These are phyloP conservation scores for Halisarca cf. caerulea DNA, from an alignment of 37 sponge, comb jelly and placozoan genomes.

Conservation along the genomic window DNA sequence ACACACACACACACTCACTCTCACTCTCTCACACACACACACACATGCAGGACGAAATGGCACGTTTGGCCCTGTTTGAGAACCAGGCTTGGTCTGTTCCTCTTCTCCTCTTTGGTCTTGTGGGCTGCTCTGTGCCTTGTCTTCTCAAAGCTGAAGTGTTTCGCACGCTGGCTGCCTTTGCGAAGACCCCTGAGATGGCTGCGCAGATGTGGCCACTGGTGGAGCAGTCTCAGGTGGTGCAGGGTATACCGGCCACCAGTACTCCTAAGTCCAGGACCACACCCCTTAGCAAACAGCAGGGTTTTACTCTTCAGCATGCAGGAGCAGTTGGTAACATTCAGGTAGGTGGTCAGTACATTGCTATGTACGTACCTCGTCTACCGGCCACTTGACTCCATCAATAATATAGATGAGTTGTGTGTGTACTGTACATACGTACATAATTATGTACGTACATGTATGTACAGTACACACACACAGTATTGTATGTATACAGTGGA, in stretches of 20 bases:
- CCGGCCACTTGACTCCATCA: too few relatives aligned
- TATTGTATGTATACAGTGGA: too few relatives aligned
- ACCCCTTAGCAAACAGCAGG: conserved; percentile 4
- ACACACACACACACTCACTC: background rate
- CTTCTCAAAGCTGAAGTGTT: conserved; percentile 87
- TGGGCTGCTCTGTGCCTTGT: conserved; percentile 86
- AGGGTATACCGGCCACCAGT: background rate
- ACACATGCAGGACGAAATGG: conserved; percentile 77
- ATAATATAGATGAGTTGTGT: too few relatives aligned
- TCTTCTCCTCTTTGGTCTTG: conserved; percentile 80
- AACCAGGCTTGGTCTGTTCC: conserved; percentile 80
- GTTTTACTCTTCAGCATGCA: conserved; percentile 1
- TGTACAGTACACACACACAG: too few relatives aligned
- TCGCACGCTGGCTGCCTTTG: conserved; percentile 79
- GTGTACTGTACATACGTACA: too few relatives aligned
- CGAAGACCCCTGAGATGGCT: conserved; percentile 83
- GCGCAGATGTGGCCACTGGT: conserved; percentile 74
- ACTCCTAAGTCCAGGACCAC: conserved; percentile 15
- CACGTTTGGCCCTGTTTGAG: conserved; percentile 85
- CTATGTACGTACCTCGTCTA: too few relatives aligned
- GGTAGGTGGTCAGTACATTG: too few relatives aligned
- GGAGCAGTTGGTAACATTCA: conserved; percentile 11
- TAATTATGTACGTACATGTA: too few relatives aligned
- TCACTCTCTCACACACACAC: background rate
- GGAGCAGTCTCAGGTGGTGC: conserved; percentile 64